Evolutionary conservation across 2,797 vertebrate genomes (phyloP), one percentile per base, ranked within the genome.

Genomic region (Limnodromus scolopaceus): DNA sequence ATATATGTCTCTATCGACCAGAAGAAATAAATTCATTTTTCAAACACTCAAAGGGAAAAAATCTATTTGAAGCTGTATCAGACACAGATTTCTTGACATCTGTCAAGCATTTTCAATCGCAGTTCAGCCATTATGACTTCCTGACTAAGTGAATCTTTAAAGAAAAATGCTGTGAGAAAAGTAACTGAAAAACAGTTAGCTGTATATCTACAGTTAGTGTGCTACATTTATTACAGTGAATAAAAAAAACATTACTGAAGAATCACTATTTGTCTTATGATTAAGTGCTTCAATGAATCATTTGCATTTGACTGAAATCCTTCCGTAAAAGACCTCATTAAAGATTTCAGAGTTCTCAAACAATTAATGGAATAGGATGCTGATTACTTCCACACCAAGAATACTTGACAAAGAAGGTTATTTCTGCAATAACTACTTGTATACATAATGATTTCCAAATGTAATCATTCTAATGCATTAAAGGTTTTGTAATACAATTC

Each of bases 341-440:
- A 94, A 93, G 70, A 97, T 92, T 96, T 95, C 89, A 94, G 93
- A 95, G 80, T 92, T 97, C 97, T 97, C 92, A 81, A 97, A 97
- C 95, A 97, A 96, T 95, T 96, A 97, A 92, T 95, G 90, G 76
- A 55, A 87, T 91, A 95, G 95, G 91, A 95, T 86, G 91, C 69
- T 94, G 95, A 97, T 97, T 97, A 96, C 84, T 96, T 94, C 93
- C 89, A 87, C 5, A 3, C 92, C 93, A 95, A 93, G 84, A 95
- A 97, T 80, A 92, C 76, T 96, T 96, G 86, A 95, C 90, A 96
- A 96, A 96, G 89, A 91, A 90, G 48, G 65, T 87, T 96, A 95
- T 96, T 96, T 97, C 84, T 85, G 32, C 89, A 96, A 89, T 95
- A 94, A 84, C 85, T 95, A 91, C 91, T 94, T 95, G 93, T 93